A percentile compares a stretch with the other conserved stretches of the same genome.
Evolutionary conservation across 2,888 invertebrate genomes (phyloP).

Genomic region (Pammene fasciana): DNA sequence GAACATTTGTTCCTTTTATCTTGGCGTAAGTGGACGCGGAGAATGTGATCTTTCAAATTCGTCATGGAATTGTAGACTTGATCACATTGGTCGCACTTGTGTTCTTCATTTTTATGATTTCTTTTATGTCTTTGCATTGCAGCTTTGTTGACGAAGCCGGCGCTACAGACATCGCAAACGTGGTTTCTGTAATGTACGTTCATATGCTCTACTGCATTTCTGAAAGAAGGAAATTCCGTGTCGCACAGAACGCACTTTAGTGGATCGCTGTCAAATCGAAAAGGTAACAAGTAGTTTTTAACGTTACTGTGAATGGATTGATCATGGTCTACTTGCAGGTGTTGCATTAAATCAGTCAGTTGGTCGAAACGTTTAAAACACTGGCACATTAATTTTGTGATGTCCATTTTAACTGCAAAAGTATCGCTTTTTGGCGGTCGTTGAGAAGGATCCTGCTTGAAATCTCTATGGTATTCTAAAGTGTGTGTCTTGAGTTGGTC

Average conservation of each 20-base stretch:
- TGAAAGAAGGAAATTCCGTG: constrained; percentile 49
- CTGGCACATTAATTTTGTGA: constrained; percentile 54
- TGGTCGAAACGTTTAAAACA: constrained; percentile 43
- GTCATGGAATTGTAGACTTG: constrained; percentile 63
- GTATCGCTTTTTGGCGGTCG: constrained; percentile 24
- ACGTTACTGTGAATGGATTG: constrained; percentile 42
- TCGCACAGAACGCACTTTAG: constrained; percentile 47
- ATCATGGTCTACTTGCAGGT: constrained; percentile 46
- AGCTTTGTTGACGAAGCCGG: constrained; percentile 50
- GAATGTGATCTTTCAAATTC: constrained; percentile 51
- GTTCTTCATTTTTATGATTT: constrained; percentile 54
- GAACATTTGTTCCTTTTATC: constrained; percentile 58
- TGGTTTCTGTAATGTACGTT: constrained; percentile 53
- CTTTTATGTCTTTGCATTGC: constrained; percentile 47
- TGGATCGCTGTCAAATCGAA: constrained; percentile 50
- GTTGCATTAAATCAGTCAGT: constrained; percentile 44
- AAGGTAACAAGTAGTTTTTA: constrained; percentile 51
- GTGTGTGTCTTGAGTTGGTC: constrained; percentile 36
- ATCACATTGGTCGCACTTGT: constrained; percentile 70
- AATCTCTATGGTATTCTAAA: neutral
- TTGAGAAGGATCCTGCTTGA: neutral
- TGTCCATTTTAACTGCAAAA: constrained; percentile 54
- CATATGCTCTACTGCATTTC: constrained; percentile 55
- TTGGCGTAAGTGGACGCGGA: constrained; percentile 52
- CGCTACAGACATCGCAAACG: constrained; percentile 52